These are phyloP conservation scores for Macaria notata DNA, from an alignment of 2,888 invertebrate species.

Conservation along the genomic window DNA sequence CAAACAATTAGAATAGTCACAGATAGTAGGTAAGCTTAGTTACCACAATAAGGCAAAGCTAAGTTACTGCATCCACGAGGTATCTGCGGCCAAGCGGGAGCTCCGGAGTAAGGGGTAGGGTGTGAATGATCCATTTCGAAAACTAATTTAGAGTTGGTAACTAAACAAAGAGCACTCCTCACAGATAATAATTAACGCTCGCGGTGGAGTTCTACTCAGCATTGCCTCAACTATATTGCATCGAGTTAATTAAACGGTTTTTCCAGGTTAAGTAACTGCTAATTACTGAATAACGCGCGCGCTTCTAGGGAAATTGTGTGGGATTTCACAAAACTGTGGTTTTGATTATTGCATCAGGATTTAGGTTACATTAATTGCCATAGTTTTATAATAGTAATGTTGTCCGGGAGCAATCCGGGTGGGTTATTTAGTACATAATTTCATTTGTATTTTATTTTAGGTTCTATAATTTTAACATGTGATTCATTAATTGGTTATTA, in stretches of 20 bases:
- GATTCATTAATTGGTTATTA: too few relatives aligned
- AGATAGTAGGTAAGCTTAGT: too few relatives aligned
- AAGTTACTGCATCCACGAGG: too few relatives aligned
- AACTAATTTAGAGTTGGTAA: constrained; percentile 83
- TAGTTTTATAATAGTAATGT: too few relatives aligned
- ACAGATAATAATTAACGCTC: constrained; percentile 82
- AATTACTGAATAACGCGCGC: constrained; percentile 18
- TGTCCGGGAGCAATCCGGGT: too few relatives aligned
- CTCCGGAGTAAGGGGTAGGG: constrained; percentile 55
- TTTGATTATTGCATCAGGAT: not conserved
- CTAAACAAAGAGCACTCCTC: constrained; percentile 82
- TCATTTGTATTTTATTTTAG: too few relatives aligned
- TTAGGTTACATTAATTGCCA: too few relatives aligned
- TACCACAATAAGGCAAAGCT: not conserved
- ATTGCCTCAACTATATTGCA: constrained; percentile 71
- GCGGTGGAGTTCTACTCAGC: constrained; percentile 79
- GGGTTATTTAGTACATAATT: too few relatives aligned
- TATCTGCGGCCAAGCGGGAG: constrained; percentile 40
- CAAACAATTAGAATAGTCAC: too few relatives aligned
- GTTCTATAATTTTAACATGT: too few relatives aligned
- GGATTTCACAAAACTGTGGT: constrained; percentile 11
- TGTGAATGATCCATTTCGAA: constrained; percentile 83
- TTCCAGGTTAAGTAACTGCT: constrained; percentile 24
- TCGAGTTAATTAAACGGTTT: constrained; percentile 52
- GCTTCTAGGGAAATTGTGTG: constrained; percentile 19